These are phyloP conservation scores for Speoplatyrhinus poulsoni DNA, from an alignment of 2,113 vertebrate species.

Conservation along the genomic window DNA sequence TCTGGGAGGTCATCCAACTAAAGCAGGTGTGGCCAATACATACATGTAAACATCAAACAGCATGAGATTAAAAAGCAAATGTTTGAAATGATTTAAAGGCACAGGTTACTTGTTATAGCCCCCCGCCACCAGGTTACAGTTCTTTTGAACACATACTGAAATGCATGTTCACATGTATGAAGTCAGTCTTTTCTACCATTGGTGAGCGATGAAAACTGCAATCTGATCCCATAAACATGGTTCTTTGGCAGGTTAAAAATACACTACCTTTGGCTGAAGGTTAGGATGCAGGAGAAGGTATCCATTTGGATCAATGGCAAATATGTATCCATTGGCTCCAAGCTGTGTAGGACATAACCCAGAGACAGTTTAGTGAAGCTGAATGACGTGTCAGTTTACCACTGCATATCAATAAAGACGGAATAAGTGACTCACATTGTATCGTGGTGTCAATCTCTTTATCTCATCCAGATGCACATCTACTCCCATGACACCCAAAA, in stretches of 20 bases:
- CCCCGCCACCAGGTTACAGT: too few relatives aligned
- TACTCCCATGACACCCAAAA: conserved; percentile 96
- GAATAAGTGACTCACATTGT: conserved; percentile 83
- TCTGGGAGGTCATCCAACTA: conserved; percentile 93
- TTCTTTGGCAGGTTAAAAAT: neutral
- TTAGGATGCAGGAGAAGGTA: conserved; percentile 98
- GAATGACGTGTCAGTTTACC: neutral
- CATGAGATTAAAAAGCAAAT: neutral
- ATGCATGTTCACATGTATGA: neutral
- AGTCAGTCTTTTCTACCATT: too few relatives aligned
- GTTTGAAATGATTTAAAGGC: too few relatives aligned
- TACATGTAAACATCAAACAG: neutral
- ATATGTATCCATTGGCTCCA: conserved; percentile 96
- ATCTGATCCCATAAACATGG: too few relatives aligned
- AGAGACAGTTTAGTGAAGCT: neutral
- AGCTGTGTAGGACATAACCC: conserved; percentile 55
- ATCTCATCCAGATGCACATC: conserved; percentile 97
- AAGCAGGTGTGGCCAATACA: neutral
- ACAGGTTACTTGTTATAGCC: neutral
- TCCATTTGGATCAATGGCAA: conserved; percentile 97
- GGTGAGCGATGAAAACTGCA: too few relatives aligned
- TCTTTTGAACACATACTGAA: too few relatives aligned
- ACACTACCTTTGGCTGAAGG: conserved; percentile 87
- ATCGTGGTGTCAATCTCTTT: conserved; percentile 91
- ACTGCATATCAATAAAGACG: neutral